Evolutionary conservation across 1,140 invertebrate species (phyloP).

Genomic region (Maconellicoccus hirsutus): DNA sequence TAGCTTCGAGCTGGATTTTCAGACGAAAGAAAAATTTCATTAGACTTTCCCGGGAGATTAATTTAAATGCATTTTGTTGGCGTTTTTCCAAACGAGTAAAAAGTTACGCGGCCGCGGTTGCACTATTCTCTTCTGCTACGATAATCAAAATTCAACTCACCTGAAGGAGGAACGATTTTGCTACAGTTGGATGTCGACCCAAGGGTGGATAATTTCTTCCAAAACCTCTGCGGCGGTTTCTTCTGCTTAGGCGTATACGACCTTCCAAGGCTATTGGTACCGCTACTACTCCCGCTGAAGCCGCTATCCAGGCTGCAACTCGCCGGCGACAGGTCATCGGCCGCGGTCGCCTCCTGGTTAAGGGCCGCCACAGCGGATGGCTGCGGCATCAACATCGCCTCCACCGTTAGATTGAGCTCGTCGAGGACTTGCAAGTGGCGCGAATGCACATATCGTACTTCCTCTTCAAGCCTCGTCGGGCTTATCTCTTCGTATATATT

Average conservation of each 20-base stretch:
- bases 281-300: constrained; percentile 65
- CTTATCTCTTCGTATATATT: constrained; percentile 81
- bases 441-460: constrained; percentile 43
- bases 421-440: constrained; percentile 48
- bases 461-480: constrained; percentile 57
- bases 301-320: constrained; percentile 64
- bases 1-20: no score
- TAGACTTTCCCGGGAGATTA: no score
- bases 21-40: no score
- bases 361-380: constrained; percentile 22
- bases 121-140: no score
- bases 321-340: constrained; percentile 53
- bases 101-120: no score
- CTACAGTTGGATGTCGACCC: constrained; percentile 52
- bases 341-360: constrained; percentile 30
- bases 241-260: constrained; percentile 28
- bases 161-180: constrained; percentile 43
- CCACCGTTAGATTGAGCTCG: constrained; percentile 72
- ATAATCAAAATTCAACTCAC: constrained; percentile 36
- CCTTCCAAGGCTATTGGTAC: constrained; percentile 46
- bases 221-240: constrained; percentile 34
- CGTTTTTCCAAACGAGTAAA: no score
- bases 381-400: constrained; percentile 71
- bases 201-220: constrained; percentile 62
- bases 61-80: no score